Percentiles rank a stretch among this genome's conserved stretches.
Evolutionary conservation across 2,113 vertebrate genomes (phyloP).

Genomic region (Harpagus bidentatus): DNA sequence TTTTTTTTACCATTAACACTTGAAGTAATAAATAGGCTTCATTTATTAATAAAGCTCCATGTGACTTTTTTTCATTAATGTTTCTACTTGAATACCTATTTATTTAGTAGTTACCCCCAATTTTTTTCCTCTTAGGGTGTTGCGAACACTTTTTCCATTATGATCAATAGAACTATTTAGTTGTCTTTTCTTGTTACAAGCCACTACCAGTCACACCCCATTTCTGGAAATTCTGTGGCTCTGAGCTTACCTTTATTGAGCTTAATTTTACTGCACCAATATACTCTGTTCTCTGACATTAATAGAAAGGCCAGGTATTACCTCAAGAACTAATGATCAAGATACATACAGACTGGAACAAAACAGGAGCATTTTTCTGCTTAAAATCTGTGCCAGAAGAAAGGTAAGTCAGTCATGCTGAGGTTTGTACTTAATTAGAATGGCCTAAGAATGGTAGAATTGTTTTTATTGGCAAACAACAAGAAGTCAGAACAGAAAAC

Average conservation of each 20-base stretch:
- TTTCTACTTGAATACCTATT: background rate
- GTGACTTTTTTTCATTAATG: constrained; percentile 36
- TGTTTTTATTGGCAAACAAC: background rate
- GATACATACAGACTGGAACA: background rate
- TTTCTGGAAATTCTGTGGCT: background rate
- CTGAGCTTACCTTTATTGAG: background rate
- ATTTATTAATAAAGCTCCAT: constrained; percentile 75
- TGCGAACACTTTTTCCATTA: background rate
- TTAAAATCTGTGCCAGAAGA: background rate
- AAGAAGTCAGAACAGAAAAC: background rate
- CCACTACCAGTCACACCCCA: background rate
- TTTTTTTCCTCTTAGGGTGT: background rate
- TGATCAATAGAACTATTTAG: background rate
- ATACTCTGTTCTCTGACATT: background rate
- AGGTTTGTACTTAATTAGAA: background rate
- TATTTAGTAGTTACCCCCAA: background rate
- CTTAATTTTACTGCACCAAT: background rate
- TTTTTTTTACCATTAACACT: constrained; percentile 90
- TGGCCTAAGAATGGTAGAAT: background rate
- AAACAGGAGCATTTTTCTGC: background rate
- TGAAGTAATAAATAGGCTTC: constrained; percentile 88
- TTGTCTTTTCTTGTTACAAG: background rate
- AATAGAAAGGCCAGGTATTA: background rate
- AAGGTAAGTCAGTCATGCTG: background rate
- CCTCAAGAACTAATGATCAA: background rate